phyloP scores from a whole-genome alignment of 2,888 invertebrate genomes.

The Plemyria rubiginata region DNA sequence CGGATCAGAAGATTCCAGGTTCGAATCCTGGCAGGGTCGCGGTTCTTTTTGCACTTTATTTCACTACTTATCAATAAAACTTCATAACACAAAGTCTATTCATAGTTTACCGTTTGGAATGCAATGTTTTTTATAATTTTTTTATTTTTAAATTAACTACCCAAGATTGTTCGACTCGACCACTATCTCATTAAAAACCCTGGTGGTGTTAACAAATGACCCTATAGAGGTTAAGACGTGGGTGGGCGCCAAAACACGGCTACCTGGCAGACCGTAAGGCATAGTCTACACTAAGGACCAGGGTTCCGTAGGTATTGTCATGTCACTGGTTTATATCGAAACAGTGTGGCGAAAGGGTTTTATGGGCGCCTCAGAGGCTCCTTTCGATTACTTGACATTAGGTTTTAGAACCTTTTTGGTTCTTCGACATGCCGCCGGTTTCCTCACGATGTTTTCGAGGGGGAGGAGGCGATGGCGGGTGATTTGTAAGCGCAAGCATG shows the following conservation, averaged over 20 bases:
- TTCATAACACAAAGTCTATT: background rate
- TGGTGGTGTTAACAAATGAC: conserved; percentile 26
- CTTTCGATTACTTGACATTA: too few species aligned
- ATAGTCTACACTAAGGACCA: background rate
- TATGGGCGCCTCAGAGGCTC: too few species aligned
- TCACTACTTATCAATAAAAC: background rate
- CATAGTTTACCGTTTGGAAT: background rate
- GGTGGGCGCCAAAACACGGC: conserved; percentile 26
- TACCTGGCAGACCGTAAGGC: conserved; percentile 28
- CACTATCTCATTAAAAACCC: background rate
- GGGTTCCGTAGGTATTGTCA: conserved; percentile 21
- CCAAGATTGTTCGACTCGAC: background rate
- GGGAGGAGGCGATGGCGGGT: too few species aligned
- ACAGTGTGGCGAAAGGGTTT: too few species aligned
- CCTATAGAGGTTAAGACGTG: conserved; percentile 24
- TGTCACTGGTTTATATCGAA: too few species aligned
- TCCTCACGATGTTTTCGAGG: too few species aligned
- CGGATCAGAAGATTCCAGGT: conserved; percentile 90
- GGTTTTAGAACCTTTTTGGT: too few species aligned
- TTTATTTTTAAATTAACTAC: too few species aligned
- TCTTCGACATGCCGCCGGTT: too few species aligned
- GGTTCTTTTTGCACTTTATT: background rate
- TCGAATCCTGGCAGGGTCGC: conserved; percentile 87
- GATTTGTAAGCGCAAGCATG: too few species aligned
- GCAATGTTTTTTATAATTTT: background rate